Evolutionary conservation across 2,797 vertebrate genomes (phyloP).

Genomic region (Cryptoblepharus egeriae): DNA sequence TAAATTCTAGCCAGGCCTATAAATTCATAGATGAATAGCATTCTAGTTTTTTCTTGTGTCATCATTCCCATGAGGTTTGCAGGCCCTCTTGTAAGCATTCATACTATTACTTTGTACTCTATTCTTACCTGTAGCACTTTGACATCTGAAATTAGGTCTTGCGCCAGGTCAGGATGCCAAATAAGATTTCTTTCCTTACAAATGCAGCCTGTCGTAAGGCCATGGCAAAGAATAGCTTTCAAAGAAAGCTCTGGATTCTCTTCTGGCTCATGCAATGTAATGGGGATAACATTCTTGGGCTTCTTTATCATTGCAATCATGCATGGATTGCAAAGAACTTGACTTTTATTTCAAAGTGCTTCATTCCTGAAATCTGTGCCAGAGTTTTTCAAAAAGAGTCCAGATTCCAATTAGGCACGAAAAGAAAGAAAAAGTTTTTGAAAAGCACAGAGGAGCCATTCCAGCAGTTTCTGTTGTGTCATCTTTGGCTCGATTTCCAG

Average conservation of each 20-base stretch:
- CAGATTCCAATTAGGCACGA: constrained; percentile 1
- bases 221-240: background rate
- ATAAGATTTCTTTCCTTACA: background rate
- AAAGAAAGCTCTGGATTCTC: background rate
- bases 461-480: constrained; percentile 21
- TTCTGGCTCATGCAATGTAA: background rate
- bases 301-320: constrained; percentile 12
- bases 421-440: background rate
- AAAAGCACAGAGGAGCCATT: background rate
- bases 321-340: background rate
- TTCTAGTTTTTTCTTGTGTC: background rate
- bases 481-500: constrained; percentile 22
- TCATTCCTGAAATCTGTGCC: background rate
- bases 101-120: background rate
- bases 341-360: constrained; percentile 6
- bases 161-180: background rate
- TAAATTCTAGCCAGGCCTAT: constrained; percentile 5
- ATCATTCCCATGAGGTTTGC: background rate
- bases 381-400: background rate
- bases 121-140: background rate
- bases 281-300: background rate
- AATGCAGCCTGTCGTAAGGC: background rate
- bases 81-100: background rate
- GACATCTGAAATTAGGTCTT: constrained; percentile 16
- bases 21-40: background rate